Conservation (phyloP, 1,140 invertebrate species). For the Bactericera cockerelli region DNA sequence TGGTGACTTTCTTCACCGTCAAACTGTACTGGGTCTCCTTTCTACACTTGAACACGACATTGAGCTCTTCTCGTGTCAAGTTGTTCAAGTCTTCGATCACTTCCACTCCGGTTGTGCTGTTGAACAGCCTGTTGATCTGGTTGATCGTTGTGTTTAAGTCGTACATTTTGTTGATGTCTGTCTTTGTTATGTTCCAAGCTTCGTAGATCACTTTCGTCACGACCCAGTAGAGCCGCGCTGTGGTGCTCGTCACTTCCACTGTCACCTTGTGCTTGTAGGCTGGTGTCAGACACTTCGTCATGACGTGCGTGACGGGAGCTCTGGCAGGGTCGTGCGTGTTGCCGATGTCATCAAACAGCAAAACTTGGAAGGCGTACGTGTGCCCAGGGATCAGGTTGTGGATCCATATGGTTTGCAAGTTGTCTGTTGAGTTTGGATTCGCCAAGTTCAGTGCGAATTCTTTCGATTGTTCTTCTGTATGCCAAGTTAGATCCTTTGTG, state of each 20-base stretch:
- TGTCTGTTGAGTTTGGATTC: too few relatives aligned
- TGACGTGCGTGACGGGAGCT: not conserved
- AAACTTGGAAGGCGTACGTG: not conserved
- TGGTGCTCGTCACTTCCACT: not conserved
- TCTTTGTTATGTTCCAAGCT: not conserved
- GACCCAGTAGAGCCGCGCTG: not conserved
- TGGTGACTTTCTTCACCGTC: not conserved
- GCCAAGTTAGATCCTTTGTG: too few relatives aligned
- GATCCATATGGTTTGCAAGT: too few relatives aligned
- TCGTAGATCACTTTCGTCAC: not conserved
- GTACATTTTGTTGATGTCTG: not conserved
- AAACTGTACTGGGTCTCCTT: not conserved
- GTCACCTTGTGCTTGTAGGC: not conserved
- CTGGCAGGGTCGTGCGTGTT: not conserved
- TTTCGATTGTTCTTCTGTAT: too few relatives aligned
- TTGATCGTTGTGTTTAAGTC: not conserved
- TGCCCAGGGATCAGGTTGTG: not conserved
- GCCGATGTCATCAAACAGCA: not conserved
- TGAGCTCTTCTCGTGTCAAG: not conserved
- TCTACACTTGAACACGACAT: not conserved
- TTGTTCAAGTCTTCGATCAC: not conserved
- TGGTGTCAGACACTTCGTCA: not conserved
- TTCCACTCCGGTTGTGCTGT: not conserved
- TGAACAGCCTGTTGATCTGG: not conserved
- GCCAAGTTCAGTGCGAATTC: too few relatives aligned